Base-by-base conservation (phyloP, 2,888 invertebrate genomes). In the Chaetoderma sp. region DNA sequence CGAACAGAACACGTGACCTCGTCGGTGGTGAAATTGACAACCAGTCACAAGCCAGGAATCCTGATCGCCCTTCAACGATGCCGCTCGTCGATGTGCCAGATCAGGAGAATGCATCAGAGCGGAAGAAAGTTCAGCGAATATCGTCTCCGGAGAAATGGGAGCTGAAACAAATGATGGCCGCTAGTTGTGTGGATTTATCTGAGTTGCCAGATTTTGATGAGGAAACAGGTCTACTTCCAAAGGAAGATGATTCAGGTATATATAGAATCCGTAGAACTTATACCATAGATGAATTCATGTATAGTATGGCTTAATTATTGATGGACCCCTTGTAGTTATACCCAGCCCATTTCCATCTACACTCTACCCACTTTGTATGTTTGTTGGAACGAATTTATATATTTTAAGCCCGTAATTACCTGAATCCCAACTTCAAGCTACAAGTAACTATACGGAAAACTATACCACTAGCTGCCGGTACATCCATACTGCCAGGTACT, bases 151-250 rank as follows among this genome's bases (percentile, higher is more conserved):
- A 99, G 86, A 83, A 88, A 58, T 98, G 98, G 98, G 98, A 98
- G 88, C 93, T 97, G 71, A 96, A 97, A 83, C 98, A 97, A 90
- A 95, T 98, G 96, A 92, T 94, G 76, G 93, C 95, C 8, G 96
- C 96, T 0, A 94, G 93, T 32, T 94, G 94, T 42, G 92, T 96
- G 65, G 95, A 95, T 83, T 93, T 94, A 81, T 94, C 94, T 74
- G 98, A 98, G 84, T 86, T 98, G 68, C 98, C 98, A 0, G 98
- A 98, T 84, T 98, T 98, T 85, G 98, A 99, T 84, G 97, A 96
- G 66, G 98, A 98, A 84, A 95, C 95, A 10, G 98, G 98, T 44
- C 87, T 94, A 4, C 85, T 97, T 54, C 95, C 95, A 0, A 95
- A 95, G 84, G 87, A 86, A 21, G 88, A 87, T 63, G 87, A 87